Evolutionary conservation across 2,113 vertebrate species (phyloP), one percentile per base, ranked within the genome.

Genomic region (Festucalex cinctus): DNA sequence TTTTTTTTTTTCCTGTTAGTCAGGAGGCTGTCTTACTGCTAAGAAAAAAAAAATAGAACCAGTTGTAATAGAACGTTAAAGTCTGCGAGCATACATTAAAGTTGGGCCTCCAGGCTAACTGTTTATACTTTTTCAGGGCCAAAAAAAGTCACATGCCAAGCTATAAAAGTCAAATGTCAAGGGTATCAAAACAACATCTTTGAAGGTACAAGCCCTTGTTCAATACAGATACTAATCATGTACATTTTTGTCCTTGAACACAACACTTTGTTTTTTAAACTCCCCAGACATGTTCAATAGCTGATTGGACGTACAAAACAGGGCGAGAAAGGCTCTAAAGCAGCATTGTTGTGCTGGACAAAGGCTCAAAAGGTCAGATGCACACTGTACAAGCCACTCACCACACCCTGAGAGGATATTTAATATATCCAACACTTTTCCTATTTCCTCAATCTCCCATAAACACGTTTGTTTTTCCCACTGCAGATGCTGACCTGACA

Each of bases 321-420:
- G 26, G 28, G 73, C 70, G 68, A 73, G 64, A 26, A 6, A 28
- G 35, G 39, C 16, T 20, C 20, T 6, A 36, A 71, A 20, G 53
- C 63, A 51, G 73, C 44, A 68, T 68, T 39, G 61, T 26, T 70
- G 58, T 65, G 70, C 85, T 59, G 81, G 63, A 17, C 8, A 74
- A 65, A 69, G 6, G 48, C 66, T 89, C 82, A 88, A 85, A 83
- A 49, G 77, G 13, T 22, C 53, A 62, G 75, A 81, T 77, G 53
- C 63, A 53, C 63, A 46, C 70, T 70, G 68, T 61, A 65, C 60
- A 69, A 78, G 78, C 68, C 22, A 76, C 57, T 69, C 75, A 71
- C 88, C 88, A 86, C 88, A 85, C 86, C 88, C 88, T 83, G 46
- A 14, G 46, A 14, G 69, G 75, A 77, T 74, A 49, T 85, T 78